Conservation (phyloP, 2,113 vertebrate species). For the Mustelus asterias region DNA sequence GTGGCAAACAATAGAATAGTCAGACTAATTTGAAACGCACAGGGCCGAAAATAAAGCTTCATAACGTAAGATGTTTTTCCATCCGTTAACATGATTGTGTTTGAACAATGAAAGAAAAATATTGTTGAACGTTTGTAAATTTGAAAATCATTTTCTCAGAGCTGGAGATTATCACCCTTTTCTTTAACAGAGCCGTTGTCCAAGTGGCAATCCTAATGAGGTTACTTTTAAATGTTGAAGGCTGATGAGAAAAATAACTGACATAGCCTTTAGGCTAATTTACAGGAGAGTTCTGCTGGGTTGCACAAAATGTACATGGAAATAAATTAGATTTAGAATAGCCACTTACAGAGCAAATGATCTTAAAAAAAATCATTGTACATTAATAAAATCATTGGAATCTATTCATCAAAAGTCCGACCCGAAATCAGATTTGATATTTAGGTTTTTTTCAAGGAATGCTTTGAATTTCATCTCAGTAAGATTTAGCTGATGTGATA, state of each 20-base stretch:
- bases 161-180: not conserved
- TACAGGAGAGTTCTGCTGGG: not conserved
- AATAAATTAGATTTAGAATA: conserved; percentile 18
- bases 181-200: not conserved
- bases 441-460: not conserved
- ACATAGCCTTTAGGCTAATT: not conserved
- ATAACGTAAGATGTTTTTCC: not conserved
- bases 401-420: not conserved
- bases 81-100: not conserved
- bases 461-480: not conserved
- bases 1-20: not conserved
- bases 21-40: not conserved
- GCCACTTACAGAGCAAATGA: not conserved
- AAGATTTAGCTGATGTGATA: not conserved
- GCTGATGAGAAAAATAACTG: conserved; percentile 13
- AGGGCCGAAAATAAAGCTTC: not conserved
- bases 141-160: not conserved
- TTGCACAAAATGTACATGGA: not conserved
- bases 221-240: not conserved
- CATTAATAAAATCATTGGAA: not conserved
- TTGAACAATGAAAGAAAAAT: not conserved
- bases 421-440: not conserved
- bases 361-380: not conserved
- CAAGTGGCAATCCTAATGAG: not conserved
- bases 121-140: not conserved